These are phyloP conservation scores for Cyprinodon diabolis DNA, from an alignment of 2,797 vertebrate genomes.

Conservation along the genomic window DNA sequence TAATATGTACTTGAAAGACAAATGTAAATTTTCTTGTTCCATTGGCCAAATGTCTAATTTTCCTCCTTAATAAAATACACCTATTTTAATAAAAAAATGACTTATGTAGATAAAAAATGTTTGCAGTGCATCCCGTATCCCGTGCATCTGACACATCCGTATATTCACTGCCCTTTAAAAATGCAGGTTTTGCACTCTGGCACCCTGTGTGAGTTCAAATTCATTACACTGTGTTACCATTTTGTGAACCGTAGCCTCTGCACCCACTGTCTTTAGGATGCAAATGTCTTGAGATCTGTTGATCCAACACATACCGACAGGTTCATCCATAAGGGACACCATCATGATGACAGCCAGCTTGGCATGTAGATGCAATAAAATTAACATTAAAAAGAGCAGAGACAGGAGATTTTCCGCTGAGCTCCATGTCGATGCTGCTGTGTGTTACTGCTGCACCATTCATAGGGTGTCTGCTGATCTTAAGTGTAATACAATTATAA, in stretches of 20 bases:
- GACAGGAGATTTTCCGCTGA: slow-evolving; percentile 2
- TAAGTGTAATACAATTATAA: not conserved
- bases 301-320: slow-evolving; percentile 2
- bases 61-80: too few species aligned
- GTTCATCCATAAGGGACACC: slow-evolving; percentile 5
- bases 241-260: slow-evolving; percentile 14
- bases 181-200: slow-evolving; percentile 30
- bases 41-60: too few species aligned
- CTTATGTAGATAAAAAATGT: too few species aligned
- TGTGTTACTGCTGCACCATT: not conserved
- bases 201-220: slow-evolving; percentile 36
- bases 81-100: too few species aligned
- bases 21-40: too few species aligned
- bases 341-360: slow-evolving; percentile 3
- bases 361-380: slow-evolving; percentile 4
- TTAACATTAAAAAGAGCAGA: slow-evolving; percentile 4
- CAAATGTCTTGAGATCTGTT: slow-evolving; percentile 22
- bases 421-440: not conserved
- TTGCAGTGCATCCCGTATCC: too few species aligned
- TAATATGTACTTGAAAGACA: too few species aligned
- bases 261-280: slow-evolving; percentile 31
- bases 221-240: slow-evolving; percentile 34
- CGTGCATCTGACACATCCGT: not conserved
- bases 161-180: slow-evolving; percentile 38
- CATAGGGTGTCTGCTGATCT: not conserved